Base-by-base conservation (phyloP, 2,113 vertebrate species). In the Mellivora capensis region DNA sequence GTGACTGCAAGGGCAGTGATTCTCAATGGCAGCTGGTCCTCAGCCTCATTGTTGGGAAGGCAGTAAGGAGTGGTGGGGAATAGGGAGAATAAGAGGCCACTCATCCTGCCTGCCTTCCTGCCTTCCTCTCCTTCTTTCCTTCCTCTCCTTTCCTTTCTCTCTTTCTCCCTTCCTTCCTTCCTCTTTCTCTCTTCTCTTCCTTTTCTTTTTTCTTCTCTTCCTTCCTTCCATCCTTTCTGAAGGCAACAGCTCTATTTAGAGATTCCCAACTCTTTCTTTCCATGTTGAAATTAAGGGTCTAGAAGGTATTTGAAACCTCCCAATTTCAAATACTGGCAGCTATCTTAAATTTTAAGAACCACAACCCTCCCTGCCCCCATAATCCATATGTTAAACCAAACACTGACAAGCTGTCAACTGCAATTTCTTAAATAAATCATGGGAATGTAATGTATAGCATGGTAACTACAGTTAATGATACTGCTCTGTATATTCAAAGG, bases 301-400 rank as follows among this genome's bases (percentile, higher is more conserved):
- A 91, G 8, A 74, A 90, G 89, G 77, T 18, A 79, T 44, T 20
- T 20, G 52, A 82, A 93, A 69, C 21, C 18, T 54, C 21, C 11
- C 34, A 44, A 3, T 31, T 93, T 64, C 89, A 81, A 84, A 54
- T 29, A 96, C 0, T 62, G n/a, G 11, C 17, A 27, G 31, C 21
- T 13, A 47, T 79, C 61, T 85, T 64, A 89, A 84, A 76, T 42
- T 25, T 39, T 31, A 47, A 11, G 80, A 94, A 94, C 69, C 10
- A 37, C 20, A 91, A n/a, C 52, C 44, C 42, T 7, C 31, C 49
- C 8, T 6, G 14, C 67, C 67, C 34, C 17, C 74, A 47, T 77
- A 49, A 29, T 42, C 29, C 14, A 5, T 39, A 85, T 47, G 79
- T 17, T 64, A 85, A 57, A 44, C 31, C 59, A 67, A 23, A 77